Percentiles rank a stretch among this genome's conserved stretches.
phyloP scores from a whole-genome alignment of 2,113 vertebrate genomes.

The Phalacrocorax brasilianus region DNA sequence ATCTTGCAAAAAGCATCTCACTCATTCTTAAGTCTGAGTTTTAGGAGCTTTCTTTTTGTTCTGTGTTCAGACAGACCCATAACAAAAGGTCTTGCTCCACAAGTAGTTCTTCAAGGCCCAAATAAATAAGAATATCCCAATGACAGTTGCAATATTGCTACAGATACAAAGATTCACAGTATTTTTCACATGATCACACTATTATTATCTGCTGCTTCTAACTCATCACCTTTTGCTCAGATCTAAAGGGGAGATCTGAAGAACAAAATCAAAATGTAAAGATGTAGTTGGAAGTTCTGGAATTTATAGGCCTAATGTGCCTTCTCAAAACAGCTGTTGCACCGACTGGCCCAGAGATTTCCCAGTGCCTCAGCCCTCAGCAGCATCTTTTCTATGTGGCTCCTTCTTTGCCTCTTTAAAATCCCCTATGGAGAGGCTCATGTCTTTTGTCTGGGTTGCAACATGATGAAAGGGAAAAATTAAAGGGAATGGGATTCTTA shows the following conservation, averaged over 20 bases:
- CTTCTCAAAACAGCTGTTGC: not conserved
- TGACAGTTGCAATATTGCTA: not conserved
- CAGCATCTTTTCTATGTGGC: not conserved
- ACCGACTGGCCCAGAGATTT: not conserved
- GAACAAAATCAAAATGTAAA: not conserved
- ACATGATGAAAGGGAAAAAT: not conserved
- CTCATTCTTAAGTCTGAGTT: not conserved
- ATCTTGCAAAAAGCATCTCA: not conserved
- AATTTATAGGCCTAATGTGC: not conserved
- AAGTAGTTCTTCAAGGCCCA: not conserved
- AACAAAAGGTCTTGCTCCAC: not conserved
- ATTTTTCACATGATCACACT: not conserved
- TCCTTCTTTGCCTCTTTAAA: constrained; percentile 15
- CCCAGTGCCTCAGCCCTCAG: not conserved
- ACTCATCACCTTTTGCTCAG: not conserved
- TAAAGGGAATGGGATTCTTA: not conserved
- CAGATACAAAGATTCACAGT: not conserved
- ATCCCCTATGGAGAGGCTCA: not conserved
- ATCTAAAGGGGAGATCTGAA: not conserved
- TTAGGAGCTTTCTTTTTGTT: not conserved
- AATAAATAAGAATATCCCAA: not conserved
- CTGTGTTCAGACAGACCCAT: not conserved
- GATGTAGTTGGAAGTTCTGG: not conserved
- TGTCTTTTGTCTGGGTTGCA: not conserved
- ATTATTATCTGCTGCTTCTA: not conserved